Conservation (phyloP, 1,140 invertebrate species). For the Tetragonula clypearis region DNA sequence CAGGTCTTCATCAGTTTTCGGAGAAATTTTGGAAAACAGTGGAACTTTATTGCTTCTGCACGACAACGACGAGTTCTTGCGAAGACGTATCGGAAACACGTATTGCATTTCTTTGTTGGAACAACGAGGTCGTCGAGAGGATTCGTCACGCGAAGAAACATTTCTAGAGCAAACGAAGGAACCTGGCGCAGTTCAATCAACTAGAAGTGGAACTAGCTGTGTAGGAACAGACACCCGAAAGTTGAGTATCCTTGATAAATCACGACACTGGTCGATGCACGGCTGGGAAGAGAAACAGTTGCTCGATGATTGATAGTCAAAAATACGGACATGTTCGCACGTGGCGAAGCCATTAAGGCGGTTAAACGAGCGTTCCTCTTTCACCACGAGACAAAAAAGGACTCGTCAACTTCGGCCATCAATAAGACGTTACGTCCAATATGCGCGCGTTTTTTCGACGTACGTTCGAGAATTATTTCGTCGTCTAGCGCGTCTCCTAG, state of each 20-base stretch:
- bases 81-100: no score
- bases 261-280: not conserved
- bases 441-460: slow-evolving; percentile 40
- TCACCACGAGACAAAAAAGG: slow-evolving; percentile 39
- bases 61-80: no score
- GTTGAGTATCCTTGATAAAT: slow-evolving; percentile 36
- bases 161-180: not conserved
- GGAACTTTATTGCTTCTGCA: no score
- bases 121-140: no score
- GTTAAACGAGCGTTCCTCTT: slow-evolving; percentile 10
- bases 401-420: slow-evolving; percentile 38
- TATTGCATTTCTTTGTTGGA: no score
- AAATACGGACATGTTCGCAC: slow-evolving; percentile 48
- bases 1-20: no score
- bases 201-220: not conserved
- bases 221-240: not conserved
- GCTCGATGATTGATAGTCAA: slow-evolving; percentile 60
- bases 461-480: slow-evolving; percentile 43
- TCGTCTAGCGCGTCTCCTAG: not conserved
- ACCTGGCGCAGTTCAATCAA: not conserved
- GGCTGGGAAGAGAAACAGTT: slow-evolving; percentile 23
- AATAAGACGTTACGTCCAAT: slow-evolving; percentile 60
- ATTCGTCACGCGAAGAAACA: not conserved
- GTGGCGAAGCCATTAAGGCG: slow-evolving; percentile 47
- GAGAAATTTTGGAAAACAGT: no score